Base-by-base conservation (phyloP, 1,140 invertebrate species). In the Colletes latitarsis region DNA sequence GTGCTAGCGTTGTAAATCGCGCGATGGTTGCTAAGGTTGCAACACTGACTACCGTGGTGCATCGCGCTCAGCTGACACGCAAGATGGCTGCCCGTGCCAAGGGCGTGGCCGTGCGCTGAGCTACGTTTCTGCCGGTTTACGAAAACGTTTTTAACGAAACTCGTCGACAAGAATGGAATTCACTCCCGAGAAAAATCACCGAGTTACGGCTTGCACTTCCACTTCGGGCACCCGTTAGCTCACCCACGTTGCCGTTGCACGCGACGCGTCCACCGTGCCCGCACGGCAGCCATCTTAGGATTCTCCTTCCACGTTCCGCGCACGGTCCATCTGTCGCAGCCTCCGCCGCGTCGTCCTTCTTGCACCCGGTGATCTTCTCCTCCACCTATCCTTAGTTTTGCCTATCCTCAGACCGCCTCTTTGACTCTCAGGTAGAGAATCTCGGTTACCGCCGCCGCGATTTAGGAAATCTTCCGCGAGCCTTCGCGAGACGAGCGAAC, bases 31-130 rank as follows among this genome's bases (percentile, higher is more conserved):
- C 81, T 86, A 87, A 77, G 85, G 87, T 85, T 88, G 84, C 88
- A 73, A 69, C 82, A 84, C 84, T 89, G 89, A 76, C 83, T 89
- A 88, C 75, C 91, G 89, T 91, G 88, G 90, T 92, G 88, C 89
- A 89, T 88, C 86, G 84, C 78, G 78, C 58, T 75, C 80, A 83
- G 81, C 84, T 85, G 84, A 85, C 64, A 85, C 46, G 46, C 90
- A 93, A 93, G 90, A 93, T 93, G 92, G 92, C 92, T 89, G 89
- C 88, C 70, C 52, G 67, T 67, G 68, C 82, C 89, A 90, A 92
- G 92, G 92, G 92, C 92, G 92, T 93, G 92, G 92, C 89, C 89
- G 81, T 80, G 80, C 76, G 87, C 82, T 77, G 84, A 63, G 41
- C 69, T 21, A 71, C 73, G 67, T 75, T 81, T 83, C 67, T 46